These are phyloP conservation scores for Popillia japonica DNA, from an alignment of 1,140 invertebrate genomes.

Conservation along the genomic window DNA sequence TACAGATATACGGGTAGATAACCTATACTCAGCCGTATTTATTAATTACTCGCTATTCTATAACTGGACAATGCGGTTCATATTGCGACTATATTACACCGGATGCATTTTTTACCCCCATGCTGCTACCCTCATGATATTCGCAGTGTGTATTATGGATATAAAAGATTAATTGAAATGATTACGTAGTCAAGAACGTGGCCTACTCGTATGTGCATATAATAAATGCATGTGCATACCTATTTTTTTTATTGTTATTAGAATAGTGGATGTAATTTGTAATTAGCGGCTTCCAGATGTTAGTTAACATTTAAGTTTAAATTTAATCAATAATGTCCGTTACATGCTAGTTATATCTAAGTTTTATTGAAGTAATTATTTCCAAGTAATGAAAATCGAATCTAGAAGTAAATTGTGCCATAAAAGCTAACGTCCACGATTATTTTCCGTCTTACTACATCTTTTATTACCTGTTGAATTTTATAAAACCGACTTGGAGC, in stretches of 20 bases:
- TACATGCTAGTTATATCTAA: too few relatives aligned
- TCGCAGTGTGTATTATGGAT: background rate
- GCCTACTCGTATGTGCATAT: background rate
- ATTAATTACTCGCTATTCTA: background rate
- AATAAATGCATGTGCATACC: too few relatives aligned
- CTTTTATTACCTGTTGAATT: too few relatives aligned
- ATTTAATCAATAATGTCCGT: too few relatives aligned
- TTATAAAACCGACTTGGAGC: too few relatives aligned
- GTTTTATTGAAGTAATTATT: too few relatives aligned
- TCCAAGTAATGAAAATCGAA: too few relatives aligned
- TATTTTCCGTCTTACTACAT: too few relatives aligned
- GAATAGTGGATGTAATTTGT: too few relatives aligned
- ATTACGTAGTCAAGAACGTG: background rate
- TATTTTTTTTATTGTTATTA: too few relatives aligned
- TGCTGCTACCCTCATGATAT: conserved; percentile 1
- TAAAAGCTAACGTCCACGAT: too few relatives aligned
- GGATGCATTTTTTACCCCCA: background rate
- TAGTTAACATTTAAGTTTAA: background rate
- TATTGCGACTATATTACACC: background rate
- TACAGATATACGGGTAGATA: background rate
- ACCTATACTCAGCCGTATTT: background rate
- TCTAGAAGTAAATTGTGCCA: too few relatives aligned
- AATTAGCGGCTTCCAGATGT: background rate
- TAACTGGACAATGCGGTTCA: background rate
- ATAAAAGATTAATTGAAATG: conserved; percentile 12